Percentiles rank a stretch among this genome's conserved stretches.
These are phyloP conservation scores for Florisuga fusca DNA, from an alignment of 2,797 vertebrate species.

Conservation along the genomic window DNA sequence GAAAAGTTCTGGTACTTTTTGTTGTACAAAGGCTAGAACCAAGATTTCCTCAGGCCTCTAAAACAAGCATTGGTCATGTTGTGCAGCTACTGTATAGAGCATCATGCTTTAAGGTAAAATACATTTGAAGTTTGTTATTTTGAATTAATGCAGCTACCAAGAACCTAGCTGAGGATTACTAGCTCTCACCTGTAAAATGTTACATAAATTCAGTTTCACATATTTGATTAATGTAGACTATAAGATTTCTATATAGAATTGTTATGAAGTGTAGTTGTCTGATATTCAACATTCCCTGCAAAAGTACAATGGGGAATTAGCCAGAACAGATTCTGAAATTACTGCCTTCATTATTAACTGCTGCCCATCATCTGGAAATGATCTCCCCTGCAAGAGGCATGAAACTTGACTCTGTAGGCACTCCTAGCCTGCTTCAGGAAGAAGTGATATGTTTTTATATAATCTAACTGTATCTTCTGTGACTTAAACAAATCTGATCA, in stretches of 20 bases:
- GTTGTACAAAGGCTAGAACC: conserved; percentile 96
- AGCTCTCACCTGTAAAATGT: not conserved
- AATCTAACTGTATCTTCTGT: not conserved
- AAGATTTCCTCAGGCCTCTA: conserved; percentile 95
- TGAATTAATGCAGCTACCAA: not conserved
- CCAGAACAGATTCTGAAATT: not conserved
- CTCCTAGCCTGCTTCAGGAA: not conserved
- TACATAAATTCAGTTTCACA: not conserved
- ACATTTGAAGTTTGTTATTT: not conserved
- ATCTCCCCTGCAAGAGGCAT: not conserved
- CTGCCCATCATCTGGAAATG: not conserved
- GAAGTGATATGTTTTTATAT: not conserved
- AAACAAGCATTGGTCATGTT: conserved; percentile 97
- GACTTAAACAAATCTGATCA: no score
- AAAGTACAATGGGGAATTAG: not conserved
- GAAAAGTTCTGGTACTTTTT: conserved; percentile 96
- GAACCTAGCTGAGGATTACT: not conserved
- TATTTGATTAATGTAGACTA: not conserved
- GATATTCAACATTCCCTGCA: not conserved
- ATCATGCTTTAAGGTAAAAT: conserved; percentile 94
- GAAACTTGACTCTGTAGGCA: not conserved
- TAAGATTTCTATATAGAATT: not conserved
- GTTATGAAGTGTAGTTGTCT: not conserved
- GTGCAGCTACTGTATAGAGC: conserved; percentile 96
- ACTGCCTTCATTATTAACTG: not conserved